A percentile compares a stretch with the other conserved stretches of the same genome.
Evolutionary conservation across 2,888 invertebrate species (phyloP).

Genomic region (Macrosoma leucophasiata): DNA sequence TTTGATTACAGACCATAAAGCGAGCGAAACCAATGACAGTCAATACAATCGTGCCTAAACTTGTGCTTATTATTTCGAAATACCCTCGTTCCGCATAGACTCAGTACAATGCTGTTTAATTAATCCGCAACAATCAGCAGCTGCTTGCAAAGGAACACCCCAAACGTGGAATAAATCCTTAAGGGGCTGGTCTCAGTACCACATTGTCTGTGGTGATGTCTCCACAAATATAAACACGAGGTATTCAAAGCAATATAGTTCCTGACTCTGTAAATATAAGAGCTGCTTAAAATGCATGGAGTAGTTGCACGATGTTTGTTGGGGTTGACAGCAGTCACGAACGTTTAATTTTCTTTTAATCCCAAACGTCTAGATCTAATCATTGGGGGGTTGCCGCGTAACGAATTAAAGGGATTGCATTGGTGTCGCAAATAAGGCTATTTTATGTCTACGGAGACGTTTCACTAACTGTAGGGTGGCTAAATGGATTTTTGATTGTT

Average conservation of each 20-base stretch:
- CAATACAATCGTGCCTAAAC: not conserved
- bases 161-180: constrained; percentile 67
- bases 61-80: too few relatives aligned
- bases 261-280: constrained; percentile 28
- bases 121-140: constrained; percentile 67
- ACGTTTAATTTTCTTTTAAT: constrained; percentile 75
- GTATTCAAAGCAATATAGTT: constrained; percentile 21
- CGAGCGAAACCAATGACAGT: too few relatives aligned
- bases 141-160: constrained; percentile 69
- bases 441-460: constrained; percentile 63
- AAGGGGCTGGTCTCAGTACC: constrained; percentile 53
- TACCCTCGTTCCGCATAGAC: too few relatives aligned
- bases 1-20: too few relatives aligned
- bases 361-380: constrained; percentile 67
- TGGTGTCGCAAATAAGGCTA: constrained; percentile 71
- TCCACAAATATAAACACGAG: constrained; percentile 24
- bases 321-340: constrained; percentile 61
- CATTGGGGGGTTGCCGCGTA: constrained; percentile 63
- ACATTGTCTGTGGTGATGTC: constrained; percentile 48
- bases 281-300: constrained; percentile 3
- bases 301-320: constrained; percentile 34
- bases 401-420: constrained; percentile 73
- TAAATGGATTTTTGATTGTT: constrained; percentile 42
- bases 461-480: constrained; percentile 36
- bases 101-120: constrained; percentile 65